Evolutionary conservation across 2,888 invertebrate genomes (phyloP), one percentile per base, ranked within the genome.

Genomic region (Sesia apiformis): DNA sequence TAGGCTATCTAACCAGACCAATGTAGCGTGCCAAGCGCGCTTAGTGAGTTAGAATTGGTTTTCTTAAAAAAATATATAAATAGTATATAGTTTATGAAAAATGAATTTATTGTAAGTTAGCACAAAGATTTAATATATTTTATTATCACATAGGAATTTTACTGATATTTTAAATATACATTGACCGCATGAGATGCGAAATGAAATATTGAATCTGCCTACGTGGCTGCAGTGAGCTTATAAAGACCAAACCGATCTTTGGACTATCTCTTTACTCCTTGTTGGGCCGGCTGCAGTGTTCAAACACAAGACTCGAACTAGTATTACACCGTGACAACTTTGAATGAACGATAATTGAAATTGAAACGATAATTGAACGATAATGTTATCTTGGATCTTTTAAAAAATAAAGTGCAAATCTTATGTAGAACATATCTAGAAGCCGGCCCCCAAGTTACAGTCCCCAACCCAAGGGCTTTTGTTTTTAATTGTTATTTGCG

Each of bases 71-170:
- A 72, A 66, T 23, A 71, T 72, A 70, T 70, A 75, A 70, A 80
- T 84, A 85, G 77, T 72, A 79, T 82, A 85, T 88, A 86, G 83
- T 85, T 82, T 83, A 85, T 84, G 76, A 80, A 74, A 82, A 84
- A 81, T 81, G 85, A 89, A 86, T 89, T 87, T 89, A 88, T 87
- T 81, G 84, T 88, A 89, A 88, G 87, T 84, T 89, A 88, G 88
- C 88, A 89, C 88, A 89, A 89, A 89, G 88, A 88, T 86, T 87
- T 89, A 88, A 89, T 89, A 88, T 89, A 89, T 89, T 89, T 89
- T 89, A 89, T 84, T 88, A 89, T 85, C 81, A 82, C 76, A 81
- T 87, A 87, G 84, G 84, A 81, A 72, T 83, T 86, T 86, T 88
- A 88, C 85, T 84, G 79, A 84, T 84, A 84, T 81, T 85, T 78